These are phyloP conservation scores for Takifugu flavidus DNA, from an alignment of 2,113 vertebrate genomes.

Conservation along the genomic window DNA sequence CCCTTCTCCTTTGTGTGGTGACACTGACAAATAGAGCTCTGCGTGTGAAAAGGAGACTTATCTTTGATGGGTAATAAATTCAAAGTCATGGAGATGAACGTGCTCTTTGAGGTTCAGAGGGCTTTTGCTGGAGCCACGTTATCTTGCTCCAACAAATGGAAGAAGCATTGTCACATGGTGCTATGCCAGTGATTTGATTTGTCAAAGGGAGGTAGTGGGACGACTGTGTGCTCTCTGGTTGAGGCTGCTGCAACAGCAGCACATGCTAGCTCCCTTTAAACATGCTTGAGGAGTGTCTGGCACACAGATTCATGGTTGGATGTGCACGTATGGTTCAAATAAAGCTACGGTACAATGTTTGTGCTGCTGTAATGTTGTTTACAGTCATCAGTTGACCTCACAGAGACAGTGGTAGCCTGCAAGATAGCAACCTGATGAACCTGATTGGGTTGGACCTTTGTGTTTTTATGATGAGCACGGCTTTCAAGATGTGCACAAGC, in stretches of 20 bases:
- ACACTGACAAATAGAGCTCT: conserved; percentile 79
- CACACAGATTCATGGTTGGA: conserved; percentile 50
- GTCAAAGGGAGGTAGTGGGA: conserved; percentile 22
- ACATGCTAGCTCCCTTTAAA: conserved; percentile 16
- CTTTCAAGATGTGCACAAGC: conserved; percentile 76
- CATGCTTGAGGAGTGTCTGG: conserved; percentile 21
- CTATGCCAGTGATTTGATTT: conserved; percentile 41
- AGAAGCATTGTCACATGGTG: conserved; percentile 53
- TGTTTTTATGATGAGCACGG: conserved; percentile 72
- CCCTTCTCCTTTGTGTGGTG: conserved; percentile 72
- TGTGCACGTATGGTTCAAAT: conserved; percentile 38
- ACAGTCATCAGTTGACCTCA: conserved; percentile 51
- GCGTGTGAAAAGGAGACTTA: conserved; percentile 73
- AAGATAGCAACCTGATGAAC: conserved; percentile 31
- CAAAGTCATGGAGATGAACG: conserved; percentile 76
- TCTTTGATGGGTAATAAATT: conserved; percentile 79
- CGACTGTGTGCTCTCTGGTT: conserved; percentile 40
- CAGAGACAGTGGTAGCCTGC: conserved; percentile 59
- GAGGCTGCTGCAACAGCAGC: conserved; percentile 24
- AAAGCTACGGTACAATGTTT: conserved; percentile 38
- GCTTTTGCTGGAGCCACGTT: conserved; percentile 70
- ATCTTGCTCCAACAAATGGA: conserved; percentile 67
- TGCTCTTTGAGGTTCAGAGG: conserved; percentile 73
- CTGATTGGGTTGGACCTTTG: conserved; percentile 67
- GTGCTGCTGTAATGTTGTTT: conserved; percentile 54